phyloP scores from a whole-genome alignment of 92 coral and sea anemone genomes.

The Chrysogorgia sp. region DNA sequence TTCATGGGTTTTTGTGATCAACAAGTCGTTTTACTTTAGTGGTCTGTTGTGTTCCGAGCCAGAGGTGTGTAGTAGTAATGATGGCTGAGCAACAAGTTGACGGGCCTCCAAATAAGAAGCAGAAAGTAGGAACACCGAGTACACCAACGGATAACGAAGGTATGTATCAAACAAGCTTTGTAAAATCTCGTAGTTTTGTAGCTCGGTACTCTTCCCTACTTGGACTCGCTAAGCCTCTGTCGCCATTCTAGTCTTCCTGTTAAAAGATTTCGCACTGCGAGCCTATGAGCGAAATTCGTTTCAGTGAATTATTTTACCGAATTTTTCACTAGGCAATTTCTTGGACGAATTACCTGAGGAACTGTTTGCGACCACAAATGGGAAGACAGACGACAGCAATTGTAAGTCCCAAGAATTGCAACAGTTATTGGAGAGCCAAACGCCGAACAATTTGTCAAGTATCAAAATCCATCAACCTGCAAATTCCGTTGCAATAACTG shows the following conservation, averaged over 20 bases:
- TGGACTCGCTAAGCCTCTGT: slow-evolving; percentile 25
- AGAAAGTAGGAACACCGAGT: slow-evolving; percentile 92
- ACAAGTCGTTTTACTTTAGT: slow-evolving; percentile 96
- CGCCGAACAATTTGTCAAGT: slow-evolving; percentile 85
- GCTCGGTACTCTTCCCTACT: neutral
- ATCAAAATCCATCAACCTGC: slow-evolving; percentile 65
- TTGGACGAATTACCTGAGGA: slow-evolving; percentile 88
- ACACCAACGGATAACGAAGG: slow-evolving; percentile 99
- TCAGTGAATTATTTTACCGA: slow-evolving; percentile 47
- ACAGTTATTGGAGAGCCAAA: slow-evolving; percentile 91
- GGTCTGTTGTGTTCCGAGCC: slow-evolving; percentile 85
- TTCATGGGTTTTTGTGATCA: slow-evolving; percentile 99
- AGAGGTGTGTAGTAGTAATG: slow-evolving; percentile 98
- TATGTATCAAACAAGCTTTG: slow-evolving; percentile 50
- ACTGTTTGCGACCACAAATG: slow-evolving; percentile 86
- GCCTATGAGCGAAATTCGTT: slow-evolving; percentile 46
- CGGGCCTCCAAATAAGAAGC: slow-evolving; percentile 99
- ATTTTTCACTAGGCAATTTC: slow-evolving; percentile 74
- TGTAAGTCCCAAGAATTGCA: slow-evolving; percentile 86
- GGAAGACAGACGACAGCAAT: slow-evolving; percentile 90
- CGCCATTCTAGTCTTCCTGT: slow-evolving; percentile 47
- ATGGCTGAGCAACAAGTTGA: slow-evolving; percentile 99
- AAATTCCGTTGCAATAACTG: slow-evolving; percentile 79
- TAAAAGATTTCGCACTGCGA: slow-evolving; percentile 17
- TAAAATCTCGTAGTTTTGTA: slow-evolving; percentile 12